These are phyloP conservation scores for Marmota flaviventris DNA, from an alignment of 2,113 vertebrate genomes.

Conservation along the genomic window DNA sequence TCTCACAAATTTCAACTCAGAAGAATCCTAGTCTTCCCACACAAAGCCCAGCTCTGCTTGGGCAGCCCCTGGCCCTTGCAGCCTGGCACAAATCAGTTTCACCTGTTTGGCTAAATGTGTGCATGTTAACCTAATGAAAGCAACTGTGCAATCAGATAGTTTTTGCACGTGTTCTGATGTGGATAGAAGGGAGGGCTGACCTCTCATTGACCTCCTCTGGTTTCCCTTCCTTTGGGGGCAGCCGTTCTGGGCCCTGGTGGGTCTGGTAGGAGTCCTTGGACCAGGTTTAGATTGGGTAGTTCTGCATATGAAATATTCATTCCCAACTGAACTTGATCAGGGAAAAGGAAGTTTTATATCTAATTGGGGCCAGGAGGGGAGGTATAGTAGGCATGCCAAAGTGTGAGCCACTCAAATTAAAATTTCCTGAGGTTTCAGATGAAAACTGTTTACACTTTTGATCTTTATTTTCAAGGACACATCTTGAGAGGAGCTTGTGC, in stretches of 20 bases:
- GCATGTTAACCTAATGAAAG: slow-evolving; percentile 91
- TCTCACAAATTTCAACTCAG: slow-evolving; percentile 95
- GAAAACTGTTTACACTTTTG: not conserved
- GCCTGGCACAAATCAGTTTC: slow-evolving; percentile 94
- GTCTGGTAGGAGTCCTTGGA: not conserved
- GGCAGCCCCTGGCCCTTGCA: slow-evolving; percentile 88
- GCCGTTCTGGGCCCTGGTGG: slow-evolving; percentile 70
- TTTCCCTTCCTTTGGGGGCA: slow-evolving; percentile 83
- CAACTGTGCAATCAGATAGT: slow-evolving; percentile 89
- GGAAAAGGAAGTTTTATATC: not conserved
- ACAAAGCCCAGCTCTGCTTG: slow-evolving; percentile 86
- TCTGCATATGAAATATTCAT: not conserved
- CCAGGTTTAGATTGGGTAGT: not conserved
- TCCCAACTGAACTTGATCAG: not conserved
- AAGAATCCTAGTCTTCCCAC: slow-evolving; percentile 89
- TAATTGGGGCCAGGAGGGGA: not conserved
- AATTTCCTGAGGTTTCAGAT: not conserved
- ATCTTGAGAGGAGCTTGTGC: not conserved
- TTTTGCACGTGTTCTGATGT: slow-evolving; percentile 85
- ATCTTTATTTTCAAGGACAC: not conserved
- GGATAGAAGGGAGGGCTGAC: slow-evolving; percentile 86
- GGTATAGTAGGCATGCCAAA: not conserved
- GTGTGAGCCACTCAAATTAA: not conserved
- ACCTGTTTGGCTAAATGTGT: slow-evolving; percentile 93
- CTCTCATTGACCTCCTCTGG: slow-evolving; percentile 88